A percentile compares a stretch with the other conserved stretches of the same genome.
phyloP scores from a whole-genome alignment of 2,888 invertebrate genomes.

The Electrophaes corylata region DNA sequence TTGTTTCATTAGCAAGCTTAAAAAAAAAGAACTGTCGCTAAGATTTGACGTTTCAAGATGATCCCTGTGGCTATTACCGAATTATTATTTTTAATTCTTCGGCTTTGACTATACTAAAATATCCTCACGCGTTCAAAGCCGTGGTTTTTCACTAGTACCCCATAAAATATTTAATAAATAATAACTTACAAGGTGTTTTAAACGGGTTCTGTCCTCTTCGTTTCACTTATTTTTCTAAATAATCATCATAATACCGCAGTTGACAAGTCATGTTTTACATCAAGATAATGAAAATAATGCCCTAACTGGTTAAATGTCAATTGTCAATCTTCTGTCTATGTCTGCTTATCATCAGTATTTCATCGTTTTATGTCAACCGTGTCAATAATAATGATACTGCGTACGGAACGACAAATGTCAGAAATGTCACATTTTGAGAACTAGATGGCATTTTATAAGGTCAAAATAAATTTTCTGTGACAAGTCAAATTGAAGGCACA shows the following conservation, averaged over 20 bases:
- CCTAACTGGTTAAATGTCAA: conserved; percentile 1
- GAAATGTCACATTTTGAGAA: conserved; percentile 8
- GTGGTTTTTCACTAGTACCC: no score
- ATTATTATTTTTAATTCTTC: no score
- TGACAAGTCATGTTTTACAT: no score
- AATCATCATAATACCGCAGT: background rate
- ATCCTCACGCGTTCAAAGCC: no score
- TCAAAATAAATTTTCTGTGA: background rate
- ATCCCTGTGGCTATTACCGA: no score
- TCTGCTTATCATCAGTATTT: background rate
- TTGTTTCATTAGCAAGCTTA: no score
- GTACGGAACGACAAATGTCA: conserved; percentile 6
- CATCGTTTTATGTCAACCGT: background rate
- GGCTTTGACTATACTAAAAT: no score
- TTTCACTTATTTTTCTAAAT: background rate
- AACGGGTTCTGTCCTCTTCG: background rate
- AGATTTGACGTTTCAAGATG: no score
- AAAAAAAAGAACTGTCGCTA: no score
- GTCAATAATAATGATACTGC: conserved; percentile 10
- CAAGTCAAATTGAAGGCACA: background rate
- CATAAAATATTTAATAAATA: no score
- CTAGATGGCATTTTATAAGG: background rate
- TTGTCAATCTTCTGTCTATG: conserved; percentile 12
- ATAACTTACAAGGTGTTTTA: no score
- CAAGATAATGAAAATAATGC: background rate